Conservation (phyloP, 2,888 invertebrate genomes). For the Hetaerina titia region DNA sequence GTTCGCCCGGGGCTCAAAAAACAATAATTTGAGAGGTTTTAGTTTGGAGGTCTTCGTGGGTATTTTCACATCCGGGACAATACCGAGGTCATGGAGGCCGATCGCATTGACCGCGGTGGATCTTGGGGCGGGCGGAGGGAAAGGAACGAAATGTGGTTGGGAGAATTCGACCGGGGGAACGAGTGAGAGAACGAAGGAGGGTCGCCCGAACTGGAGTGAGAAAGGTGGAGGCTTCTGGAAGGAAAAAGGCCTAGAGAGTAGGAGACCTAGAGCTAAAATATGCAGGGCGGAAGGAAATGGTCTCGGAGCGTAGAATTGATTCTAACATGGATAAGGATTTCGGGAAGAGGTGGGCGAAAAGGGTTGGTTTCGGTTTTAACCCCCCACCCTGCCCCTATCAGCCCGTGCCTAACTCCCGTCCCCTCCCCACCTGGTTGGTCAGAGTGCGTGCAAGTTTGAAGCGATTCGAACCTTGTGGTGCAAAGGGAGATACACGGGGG, state of each 20-base stretch:
- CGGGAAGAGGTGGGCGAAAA: background rate
- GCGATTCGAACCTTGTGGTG: background rate
- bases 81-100: too few species aligned
- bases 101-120: too few species aligned
- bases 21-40: too few species aligned
- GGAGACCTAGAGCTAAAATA: background rate
- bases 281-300: constrained; percentile 2
- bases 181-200: background rate
- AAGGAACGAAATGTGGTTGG: background rate
- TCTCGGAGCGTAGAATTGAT: background rate
- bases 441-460: background rate
- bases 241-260: too few species aligned
- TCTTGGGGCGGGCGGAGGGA: too few species aligned
- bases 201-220: too few species aligned
- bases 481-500: too few species aligned
- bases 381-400: background rate
- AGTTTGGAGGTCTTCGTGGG: too few species aligned
- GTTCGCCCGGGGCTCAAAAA: too few species aligned
- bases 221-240: too few species aligned
- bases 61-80: too few species aligned
- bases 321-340: background rate
- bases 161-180: background rate
- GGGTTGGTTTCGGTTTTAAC: background rate
- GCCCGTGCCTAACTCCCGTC: background rate
- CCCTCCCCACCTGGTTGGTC: background rate